Conservation (phyloP, 2,113 vertebrate species). For the Motacilla alba region DNA sequence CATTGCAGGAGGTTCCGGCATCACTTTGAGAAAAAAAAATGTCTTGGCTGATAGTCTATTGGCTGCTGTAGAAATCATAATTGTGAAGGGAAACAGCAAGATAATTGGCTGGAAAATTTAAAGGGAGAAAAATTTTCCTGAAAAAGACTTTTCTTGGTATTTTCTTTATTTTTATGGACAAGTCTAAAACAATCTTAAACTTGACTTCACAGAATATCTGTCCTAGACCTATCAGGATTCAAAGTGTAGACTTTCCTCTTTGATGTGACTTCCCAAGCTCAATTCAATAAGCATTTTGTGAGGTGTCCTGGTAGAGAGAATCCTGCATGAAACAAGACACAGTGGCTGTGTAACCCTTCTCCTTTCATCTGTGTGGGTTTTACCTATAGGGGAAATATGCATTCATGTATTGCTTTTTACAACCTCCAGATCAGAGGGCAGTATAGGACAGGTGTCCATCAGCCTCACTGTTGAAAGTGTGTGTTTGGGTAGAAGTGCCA, state of each 20-base stretch:
- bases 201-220: neutral
- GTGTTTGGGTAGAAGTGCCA: neutral
- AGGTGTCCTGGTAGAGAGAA: neutral
- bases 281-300: neutral
- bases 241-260: neutral
- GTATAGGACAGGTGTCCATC: neutral
- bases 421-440: neutral
- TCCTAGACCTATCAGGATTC: neutral
- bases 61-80: neutral
- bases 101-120: neutral
- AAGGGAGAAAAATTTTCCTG: rapidly evolving
- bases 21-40: neutral
- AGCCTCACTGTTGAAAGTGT: neutral
- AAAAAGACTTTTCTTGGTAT: neutral
- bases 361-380: neutral
- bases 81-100: neutral
- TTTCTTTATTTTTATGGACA: neutral
- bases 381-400: neutral
- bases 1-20: neutral
- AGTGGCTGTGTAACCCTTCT: neutral
- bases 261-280: neutral
- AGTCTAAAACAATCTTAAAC: neutral
- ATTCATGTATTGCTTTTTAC: neutral
- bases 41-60: neutral
- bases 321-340: neutral